Evolutionary conservation across 2,113 vertebrate species (phyloP).

Genomic region (Eupsittula cactorum): DNA sequence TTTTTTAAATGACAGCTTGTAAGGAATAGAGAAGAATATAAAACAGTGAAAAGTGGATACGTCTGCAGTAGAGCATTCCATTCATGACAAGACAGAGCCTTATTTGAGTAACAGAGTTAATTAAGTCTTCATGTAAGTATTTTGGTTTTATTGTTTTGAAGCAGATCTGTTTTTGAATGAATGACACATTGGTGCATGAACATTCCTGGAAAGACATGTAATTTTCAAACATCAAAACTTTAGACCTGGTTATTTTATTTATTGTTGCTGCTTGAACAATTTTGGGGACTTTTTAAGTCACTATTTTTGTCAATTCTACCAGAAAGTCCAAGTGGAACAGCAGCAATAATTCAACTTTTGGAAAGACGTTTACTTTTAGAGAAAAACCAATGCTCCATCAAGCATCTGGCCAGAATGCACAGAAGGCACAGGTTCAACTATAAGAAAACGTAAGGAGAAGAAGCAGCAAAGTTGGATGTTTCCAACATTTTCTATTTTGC

Average conservation of each 20-base stretch:
- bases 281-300: neutral
- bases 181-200: neutral
- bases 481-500: neutral
- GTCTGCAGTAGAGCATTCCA: neutral
- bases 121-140: neutral
- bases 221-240: neutral
- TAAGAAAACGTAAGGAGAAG: neutral
- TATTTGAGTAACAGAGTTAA: neutral
- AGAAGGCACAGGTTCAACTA: neutral
- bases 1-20: constrained; percentile 24
- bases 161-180: neutral
- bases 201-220: neutral
- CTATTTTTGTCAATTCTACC: neutral
- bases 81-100: neutral
- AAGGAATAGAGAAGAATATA: constrained; percentile 11
- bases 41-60: neutral
- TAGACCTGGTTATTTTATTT: neutral
- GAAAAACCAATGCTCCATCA: neutral
- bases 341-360: neutral
- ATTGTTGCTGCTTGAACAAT: neutral
- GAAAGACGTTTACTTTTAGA: neutral
- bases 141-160: neutral
- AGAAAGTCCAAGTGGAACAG: constrained; percentile 5
- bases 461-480: neutral
- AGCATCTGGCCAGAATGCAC: constrained; percentile 23